Evolutionary conservation across 2,888 invertebrate genomes (phyloP), one percentile per base, ranked within the genome.

Genomic region (Cheilosia scutellata): DNA sequence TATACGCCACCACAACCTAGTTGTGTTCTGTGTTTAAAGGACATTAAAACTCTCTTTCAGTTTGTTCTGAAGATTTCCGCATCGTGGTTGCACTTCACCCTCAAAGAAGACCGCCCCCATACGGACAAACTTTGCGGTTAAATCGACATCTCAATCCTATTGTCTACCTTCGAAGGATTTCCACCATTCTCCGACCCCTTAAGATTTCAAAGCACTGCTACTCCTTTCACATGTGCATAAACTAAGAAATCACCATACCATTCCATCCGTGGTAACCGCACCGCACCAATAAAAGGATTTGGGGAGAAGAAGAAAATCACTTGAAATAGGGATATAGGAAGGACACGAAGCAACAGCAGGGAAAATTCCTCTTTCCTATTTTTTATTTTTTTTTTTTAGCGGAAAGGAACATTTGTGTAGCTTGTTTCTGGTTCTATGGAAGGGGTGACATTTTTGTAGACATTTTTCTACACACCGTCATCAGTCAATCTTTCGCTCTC

Each of bases 61-160:
- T 79, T 72, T 65, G 51, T 40, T 70, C 78, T 37, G 55, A 74
- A 83, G 74, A 78, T 75, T 74, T 84, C 76, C 76, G 82, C 76
- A 82, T 72, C 76, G 51, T 58, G 71, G 82, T 57, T 86, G 76
- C 80, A 86, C 66, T 68, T 82, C 82, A 72, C 49, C 66, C 62
- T 49, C 33, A 68, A 76, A 70, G 70, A 31, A 72, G 25, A 58
- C 78, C 74, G 31, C 44, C 47, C 40, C 55, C 51, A 40, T 20
- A 20, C 51, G n/a, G 47, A 42, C 65, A 76, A 80, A 76, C 75
- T 80, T 80, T 86, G 80, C 66, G 80, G 76, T 76, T 86, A 86
- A 86, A 86, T 75, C 86, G 86, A 82, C 86, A 82, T 77, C 72
- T 63, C 86, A 86, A 82, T 86, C 62, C 55, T 60, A 76, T 82